Evolutionary conservation across 2,113 vertebrate genomes (phyloP), one percentile per base, ranked within the genome.

Genomic region (Semnornis frantzii): DNA sequence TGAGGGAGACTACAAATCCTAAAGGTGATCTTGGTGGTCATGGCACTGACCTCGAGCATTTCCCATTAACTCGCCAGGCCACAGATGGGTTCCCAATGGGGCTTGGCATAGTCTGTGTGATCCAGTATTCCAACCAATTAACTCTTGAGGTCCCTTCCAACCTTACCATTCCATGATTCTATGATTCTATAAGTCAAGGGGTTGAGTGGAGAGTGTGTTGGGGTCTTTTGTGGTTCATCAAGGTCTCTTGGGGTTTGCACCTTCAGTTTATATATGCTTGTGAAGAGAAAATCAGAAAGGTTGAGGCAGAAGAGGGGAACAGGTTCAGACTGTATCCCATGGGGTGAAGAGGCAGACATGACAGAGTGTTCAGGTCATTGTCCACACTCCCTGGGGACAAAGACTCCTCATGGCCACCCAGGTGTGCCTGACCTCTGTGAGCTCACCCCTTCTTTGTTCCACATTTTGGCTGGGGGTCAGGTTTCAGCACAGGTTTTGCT

Each of bases 331-430:
- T 12, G 21, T 23, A 37, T 39, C 33, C 59, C 3, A 1, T 30
- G 34, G 27, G 30, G 23, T 44, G 34, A 69, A 33, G n/a, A 42
- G 37, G 46, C 33, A 59, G 69, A 39, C 5, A 1, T 5, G 5
- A 8, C 7, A 0, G 3, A 34, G 37, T 34, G 75, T 68, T 48
- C 1, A 1, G 14, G 34, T 59, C 12, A 25, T 14, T 0, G 1
- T 33, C 48, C 31, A 14, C 0, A 1, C 25, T 82, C 21, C 27
- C 13, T 1, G 3, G 25, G 31, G 27, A 30, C 2, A 4, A 58
- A 33, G 25, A n/a, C 10, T 18, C 10, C 27, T 79, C 7, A 13
- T 2, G 2, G 33, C 44, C 25, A 75, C 48, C 42, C 27, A 46
- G 34, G 18, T 46, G 28, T 48, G 21, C 23, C 31, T 62, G 39